phyloP scores from a whole-genome alignment of 2,797 vertebrate genomes.

The Mormyrus proboscirostris region DNA sequence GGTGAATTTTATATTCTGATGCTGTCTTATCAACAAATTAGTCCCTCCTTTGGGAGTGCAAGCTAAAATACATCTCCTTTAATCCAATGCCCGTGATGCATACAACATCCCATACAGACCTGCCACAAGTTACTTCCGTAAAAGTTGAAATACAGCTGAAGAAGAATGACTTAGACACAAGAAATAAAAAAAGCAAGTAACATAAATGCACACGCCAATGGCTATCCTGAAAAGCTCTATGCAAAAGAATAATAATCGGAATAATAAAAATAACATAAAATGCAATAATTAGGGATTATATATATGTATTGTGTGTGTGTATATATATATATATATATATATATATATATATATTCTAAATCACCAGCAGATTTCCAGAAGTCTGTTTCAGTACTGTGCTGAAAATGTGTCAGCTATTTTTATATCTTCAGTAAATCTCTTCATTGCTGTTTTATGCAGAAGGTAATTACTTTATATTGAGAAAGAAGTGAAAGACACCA shows the following conservation, averaged over 20 bases:
- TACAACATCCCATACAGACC: neutral
- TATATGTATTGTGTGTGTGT: too few relatives aligned
- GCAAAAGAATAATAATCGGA: conserved; percentile 36
- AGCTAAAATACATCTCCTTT: neutral
- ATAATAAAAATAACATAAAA: conserved; percentile 40
- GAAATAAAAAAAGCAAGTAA: neutral
- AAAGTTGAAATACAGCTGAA: neutral
- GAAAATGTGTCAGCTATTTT: conserved; percentile 66
- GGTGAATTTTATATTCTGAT: neutral
- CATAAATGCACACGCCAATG: neutral
- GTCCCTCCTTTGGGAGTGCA: neutral
- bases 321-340: neutral
- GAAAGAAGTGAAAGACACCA: conserved; percentile 32
- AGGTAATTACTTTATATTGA: conserved; percentile 53
- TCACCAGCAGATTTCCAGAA: conserved; percentile 49
- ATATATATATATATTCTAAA: conserved; percentile 38
- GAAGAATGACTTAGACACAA: neutral
- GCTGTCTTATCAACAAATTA: neutral
- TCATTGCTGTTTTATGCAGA: conserved; percentile 51
- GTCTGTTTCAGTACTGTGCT: conserved; percentile 57
- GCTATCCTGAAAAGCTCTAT: neutral
- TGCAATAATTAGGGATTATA: conserved; percentile 40
- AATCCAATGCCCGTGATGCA: neutral
- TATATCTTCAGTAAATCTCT: conserved; percentile 55
- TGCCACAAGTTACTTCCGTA: neutral